Conservation (phyloP, 2,797 vertebrate species). For the Pteropus rufus region DNA sequence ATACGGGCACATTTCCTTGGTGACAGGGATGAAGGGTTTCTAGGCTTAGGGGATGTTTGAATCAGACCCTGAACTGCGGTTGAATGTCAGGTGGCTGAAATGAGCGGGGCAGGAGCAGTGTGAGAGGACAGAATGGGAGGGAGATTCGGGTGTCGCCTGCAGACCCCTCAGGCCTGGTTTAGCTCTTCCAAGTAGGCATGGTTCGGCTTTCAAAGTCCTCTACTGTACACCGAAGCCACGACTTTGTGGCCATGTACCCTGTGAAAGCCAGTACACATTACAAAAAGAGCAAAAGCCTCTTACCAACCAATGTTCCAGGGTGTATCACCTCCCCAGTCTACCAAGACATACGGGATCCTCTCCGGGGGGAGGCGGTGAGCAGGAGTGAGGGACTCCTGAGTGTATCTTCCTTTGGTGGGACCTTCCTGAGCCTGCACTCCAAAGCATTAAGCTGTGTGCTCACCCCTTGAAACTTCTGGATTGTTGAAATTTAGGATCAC, state of each 20-base stretch:
- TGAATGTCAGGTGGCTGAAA: neutral
- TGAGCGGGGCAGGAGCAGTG: neutral
- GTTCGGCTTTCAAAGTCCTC: neutral
- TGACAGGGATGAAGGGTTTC: neutral
- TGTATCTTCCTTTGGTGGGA: neutral
- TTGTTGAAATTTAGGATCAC: slow-evolving; percentile 68
- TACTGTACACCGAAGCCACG: neutral
- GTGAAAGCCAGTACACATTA: neutral
- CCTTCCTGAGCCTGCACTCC: neutral
- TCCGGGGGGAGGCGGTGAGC: neutral
- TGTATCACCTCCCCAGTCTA: neutral
- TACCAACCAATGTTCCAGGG: rapidly evolving
- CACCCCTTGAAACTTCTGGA: slow-evolving; percentile 63
- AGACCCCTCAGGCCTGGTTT: neutral
- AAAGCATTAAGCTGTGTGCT: slow-evolving; percentile 58
- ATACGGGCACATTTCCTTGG: neutral
- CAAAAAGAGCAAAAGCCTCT: neutral
- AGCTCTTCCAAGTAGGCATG: neutral
- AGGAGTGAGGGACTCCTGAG: slow-evolving; percentile 23
- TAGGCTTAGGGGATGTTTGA: neutral
- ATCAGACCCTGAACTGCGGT: neutral
- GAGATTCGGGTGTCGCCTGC: neutral
- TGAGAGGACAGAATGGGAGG: neutral
- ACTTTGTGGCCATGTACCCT: rapidly evolving
- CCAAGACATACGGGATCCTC: slow-evolving; percentile 37